Evolutionary conservation across 2,113 vertebrate genomes (phyloP).

Genomic region (Neogale vison): DNA sequence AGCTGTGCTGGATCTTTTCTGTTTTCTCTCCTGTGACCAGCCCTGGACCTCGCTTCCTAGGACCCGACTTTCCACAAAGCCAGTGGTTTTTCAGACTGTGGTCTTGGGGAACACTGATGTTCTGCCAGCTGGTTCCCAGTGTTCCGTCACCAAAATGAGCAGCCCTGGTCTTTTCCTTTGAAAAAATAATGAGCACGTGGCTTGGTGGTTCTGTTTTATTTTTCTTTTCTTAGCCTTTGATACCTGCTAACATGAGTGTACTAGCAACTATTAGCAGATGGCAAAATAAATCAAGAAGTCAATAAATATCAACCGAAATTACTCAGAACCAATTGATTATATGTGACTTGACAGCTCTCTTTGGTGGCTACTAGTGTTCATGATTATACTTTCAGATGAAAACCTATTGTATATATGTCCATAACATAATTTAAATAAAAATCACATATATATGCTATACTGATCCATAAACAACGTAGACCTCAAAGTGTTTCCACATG

Average conservation of each 20-base stretch:
- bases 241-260: background rate
- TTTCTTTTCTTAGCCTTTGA: background rate
- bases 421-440: background rate
- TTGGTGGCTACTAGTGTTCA: background rate
- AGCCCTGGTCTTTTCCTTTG: no score
- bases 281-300: background rate
- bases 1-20: background rate
- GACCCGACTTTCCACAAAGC: background rate
- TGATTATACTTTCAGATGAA: background rate
- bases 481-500: background rate
- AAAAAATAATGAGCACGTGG: background rate
- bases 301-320: background rate
- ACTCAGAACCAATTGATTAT: background rate
- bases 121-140: background rate
- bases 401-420: background rate
- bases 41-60: background rate
- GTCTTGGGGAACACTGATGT: background rate
- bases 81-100: background rate
- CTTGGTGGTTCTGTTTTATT: background rate
- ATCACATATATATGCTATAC: background rate
- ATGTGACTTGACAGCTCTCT: background rate
- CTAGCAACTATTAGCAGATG: background rate
- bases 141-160: background rate
- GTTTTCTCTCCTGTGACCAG: background rate
- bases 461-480: background rate